These are phyloP conservation scores for Tympanuchus pallidicinctus DNA, from an alignment of 2,113 vertebrate genomes.

Conservation along the genomic window DNA sequence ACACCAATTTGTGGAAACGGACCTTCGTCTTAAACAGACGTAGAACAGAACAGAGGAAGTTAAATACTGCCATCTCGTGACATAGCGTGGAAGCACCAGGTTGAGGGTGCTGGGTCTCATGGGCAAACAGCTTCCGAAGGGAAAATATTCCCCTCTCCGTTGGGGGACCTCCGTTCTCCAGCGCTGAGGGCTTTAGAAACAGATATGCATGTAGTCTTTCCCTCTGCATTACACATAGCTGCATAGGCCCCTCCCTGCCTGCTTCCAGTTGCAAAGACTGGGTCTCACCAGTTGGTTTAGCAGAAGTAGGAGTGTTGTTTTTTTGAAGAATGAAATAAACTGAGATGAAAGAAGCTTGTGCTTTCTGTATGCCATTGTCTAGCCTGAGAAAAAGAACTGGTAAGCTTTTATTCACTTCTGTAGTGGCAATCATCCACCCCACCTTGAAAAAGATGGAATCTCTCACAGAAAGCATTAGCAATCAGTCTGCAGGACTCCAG, in stretches of 20 bases:
- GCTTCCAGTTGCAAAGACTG: background rate
- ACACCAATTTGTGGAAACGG: background rate
- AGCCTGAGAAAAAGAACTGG: rapidly evolving
- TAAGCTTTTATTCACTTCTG: rapidly evolving
- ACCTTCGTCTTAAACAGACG: rapidly evolving
- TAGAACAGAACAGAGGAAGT: background rate
- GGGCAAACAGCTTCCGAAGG: rapidly evolving
- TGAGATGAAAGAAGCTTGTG: background rate
- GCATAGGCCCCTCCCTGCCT: rapidly evolving
- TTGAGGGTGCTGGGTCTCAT: rapidly evolving
- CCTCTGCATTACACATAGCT: rapidly evolving
- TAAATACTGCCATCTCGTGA: background rate
- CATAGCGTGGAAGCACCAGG: rapidly evolving
- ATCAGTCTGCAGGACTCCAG: background rate
- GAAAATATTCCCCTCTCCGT: no score
- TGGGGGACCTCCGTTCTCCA: rapidly evolving
- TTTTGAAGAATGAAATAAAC: rapidly evolving
- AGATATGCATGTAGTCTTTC: background rate
- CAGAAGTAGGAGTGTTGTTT: background rate
- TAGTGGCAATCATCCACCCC: background rate
- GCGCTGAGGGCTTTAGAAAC: rapidly evolving
- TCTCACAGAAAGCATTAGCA: background rate
- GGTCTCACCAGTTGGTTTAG: background rate
- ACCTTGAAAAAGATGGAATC: background rate
- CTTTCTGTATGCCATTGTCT: rapidly evolving